Base-by-base conservation (phyloP, 2,113 vertebrate genomes). In the Acrocephalus arundinaceus region DNA sequence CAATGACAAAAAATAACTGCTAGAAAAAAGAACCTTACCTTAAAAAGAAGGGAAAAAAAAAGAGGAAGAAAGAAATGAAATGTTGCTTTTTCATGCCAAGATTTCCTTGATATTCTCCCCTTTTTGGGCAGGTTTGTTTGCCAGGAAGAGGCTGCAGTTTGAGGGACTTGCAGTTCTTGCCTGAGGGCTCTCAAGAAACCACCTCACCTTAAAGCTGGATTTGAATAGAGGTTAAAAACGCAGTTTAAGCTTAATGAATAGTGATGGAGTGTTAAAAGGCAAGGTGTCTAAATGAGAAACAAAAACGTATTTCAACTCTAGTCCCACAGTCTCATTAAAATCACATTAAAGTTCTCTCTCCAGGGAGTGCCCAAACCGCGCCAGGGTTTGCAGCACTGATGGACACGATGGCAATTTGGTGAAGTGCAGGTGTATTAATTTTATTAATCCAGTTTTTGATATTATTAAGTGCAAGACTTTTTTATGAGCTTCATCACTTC, bases 171-270 rank as follows among this genome's bases (percentile, higher is more conserved):
- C 10, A 52, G 52, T 52, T 90, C 57, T 95, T 95, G 68, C 80
- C 89, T 37, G 61, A 80, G 75, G 85, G 72, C 63, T 86, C 84
- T 80, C 15, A 13, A 54, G 82, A 80, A 90, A 46, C 67, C 63
- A 25, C 43, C 58, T 95, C 55, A 58, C 55, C 82, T 90, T 35
- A n/a, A 83, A 78, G 4, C 9, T 9, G 2, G 48, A 18, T 61
- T 91, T 73, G 45, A 85, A 25, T 19, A 18, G 70, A 94, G 89
- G 94, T 85, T 82, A 85, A 94, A 96, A 77, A 90, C 18, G 80
- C 89, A 22, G 45, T 83, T 93, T 90, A 62, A 90, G 16, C 37
- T n/a, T 92, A 89, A 89, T 94, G 86, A 91, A 70, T 65, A 75
- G 49, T 52, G 87, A 72, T 86, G 86, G 79, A 31, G 24, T 57